These are phyloP conservation scores for Mesochorus sp. DNA, from an alignment of 2,888 invertebrate genomes.

Conservation along the genomic window DNA sequence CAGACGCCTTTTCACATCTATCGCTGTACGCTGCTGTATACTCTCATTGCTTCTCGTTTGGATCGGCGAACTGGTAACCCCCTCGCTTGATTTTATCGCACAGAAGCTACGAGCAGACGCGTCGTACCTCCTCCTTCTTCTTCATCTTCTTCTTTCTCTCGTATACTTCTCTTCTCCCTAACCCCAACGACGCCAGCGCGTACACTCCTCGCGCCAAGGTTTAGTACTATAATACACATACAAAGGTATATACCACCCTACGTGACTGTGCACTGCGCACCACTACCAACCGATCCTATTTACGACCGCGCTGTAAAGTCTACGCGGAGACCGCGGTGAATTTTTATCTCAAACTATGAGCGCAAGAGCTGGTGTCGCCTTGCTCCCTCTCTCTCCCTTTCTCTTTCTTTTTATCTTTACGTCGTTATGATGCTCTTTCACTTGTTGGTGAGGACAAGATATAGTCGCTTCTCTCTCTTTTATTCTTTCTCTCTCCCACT, in stretches of 20 bases:
- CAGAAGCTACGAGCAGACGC: slow-evolving; percentile 57
- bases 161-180: not conserved
- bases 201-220: slow-evolving; percentile 20
- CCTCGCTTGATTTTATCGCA: slow-evolving; percentile 57
- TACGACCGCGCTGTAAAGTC: slow-evolving; percentile 57
- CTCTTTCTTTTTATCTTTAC: not conserved
- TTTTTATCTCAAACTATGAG: slow-evolving; percentile 51
- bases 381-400: not conserved
- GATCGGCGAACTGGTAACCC: slow-evolving; percentile 51
- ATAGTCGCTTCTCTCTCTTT: not conserved
- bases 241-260: too few relatives aligned
- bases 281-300: slow-evolving; percentile 52
- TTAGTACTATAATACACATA: slow-evolving; percentile 35
- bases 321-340: slow-evolving; percentile 44
- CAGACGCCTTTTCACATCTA: not conserved
- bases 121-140: slow-evolving; percentile 21
- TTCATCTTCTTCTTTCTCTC: not conserved
- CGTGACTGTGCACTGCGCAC: not conserved
- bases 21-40: not conserved
- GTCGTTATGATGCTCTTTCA: slow-evolving; percentile 11
- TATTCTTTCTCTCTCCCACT: not conserved
- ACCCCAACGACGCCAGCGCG: slow-evolving; percentile 4
- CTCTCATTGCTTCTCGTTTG: slow-evolving; percentile 33
- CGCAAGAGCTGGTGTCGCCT: slow-evolving; percentile 9
- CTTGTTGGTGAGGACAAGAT: slow-evolving; percentile 5